Base-by-base conservation (phyloP, 2,113 vertebrate genomes). In the Speoplatyrhinus poulsoni region DNA sequence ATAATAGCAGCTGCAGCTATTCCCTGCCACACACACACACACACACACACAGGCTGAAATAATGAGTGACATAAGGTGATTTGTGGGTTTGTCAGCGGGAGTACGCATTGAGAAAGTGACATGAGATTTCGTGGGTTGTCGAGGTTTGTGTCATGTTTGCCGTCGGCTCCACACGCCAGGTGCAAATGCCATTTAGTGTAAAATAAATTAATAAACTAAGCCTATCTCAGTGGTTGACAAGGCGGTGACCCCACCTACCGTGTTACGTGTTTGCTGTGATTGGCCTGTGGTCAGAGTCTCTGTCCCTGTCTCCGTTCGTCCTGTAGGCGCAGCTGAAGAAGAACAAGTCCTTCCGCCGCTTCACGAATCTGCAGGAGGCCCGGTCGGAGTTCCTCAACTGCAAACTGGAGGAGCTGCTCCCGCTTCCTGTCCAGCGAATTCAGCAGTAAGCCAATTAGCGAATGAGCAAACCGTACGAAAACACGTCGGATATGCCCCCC, bases 331-430 rank as follows among this genome's bases (percentile, higher is more conserved):
- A 95, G 65, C 0, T 96, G 26, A 95, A 88, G 85, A 97, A 94
- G 85, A 99, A 92, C 69, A 97, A 94, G 75, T 83, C 90, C 10
- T 99, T 99, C 85, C 87, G 88, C 47, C 90, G 92, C 0, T 98
- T 97, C 65, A 96, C 96, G 82, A 93, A 84, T 60, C 94, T 99
- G 3, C 97, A 99, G 85, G 97, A 99, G 69, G 81, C 92, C 9
- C 92, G 97, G 56, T 93, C 94, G 1, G 94, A 98, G 74, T 95
- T 98, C 83, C 84, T 75, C 54, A 90, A 91, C 26, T 87, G 73
- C 12, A 84, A 65, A 36, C 91, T 99, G 3, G 96, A 96, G 76
- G 95, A 97, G 9, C 66, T 99, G 6, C 95, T 99, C 59, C 84
- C 88, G 26, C 91, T 97, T 60, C 97, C 97, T 1, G 67, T 95